Evolutionary conservation across 2,888 invertebrate species (phyloP).

Genomic region (Noctua janthina): DNA sequence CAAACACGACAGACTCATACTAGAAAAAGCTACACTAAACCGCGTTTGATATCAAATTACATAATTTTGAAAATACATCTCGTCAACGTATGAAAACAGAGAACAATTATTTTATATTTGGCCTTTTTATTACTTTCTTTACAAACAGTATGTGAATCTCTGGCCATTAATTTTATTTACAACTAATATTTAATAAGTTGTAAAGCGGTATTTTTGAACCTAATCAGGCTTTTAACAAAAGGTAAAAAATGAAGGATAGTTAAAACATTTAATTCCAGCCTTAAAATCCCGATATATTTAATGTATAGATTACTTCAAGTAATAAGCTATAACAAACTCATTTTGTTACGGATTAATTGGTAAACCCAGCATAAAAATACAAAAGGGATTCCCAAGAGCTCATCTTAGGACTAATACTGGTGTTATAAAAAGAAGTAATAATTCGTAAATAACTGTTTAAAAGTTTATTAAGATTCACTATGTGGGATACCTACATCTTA

Average conservation of each 20-base stretch:
- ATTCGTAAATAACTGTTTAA: not conserved
- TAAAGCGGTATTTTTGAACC: constrained; percentile 27
- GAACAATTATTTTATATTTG: not conserved
- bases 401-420: constrained; percentile 29
- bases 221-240: constrained; percentile 14
- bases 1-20: not conserved
- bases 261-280: not conserved
- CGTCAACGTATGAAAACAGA: not conserved
- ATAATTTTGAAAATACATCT: too few species aligned
- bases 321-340: not conserved
- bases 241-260: not conserved
- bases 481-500: not conserved
- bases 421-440: not conserved
- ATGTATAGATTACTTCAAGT: not conserved
- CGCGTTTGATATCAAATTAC: not conserved
- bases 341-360: not conserved
- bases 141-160: not conserved
- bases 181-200: not conserved
- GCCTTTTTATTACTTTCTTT: not conserved
- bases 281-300: not conserved
- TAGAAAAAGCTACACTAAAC: not conserved
- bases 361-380: not conserved
- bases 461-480: not conserved
- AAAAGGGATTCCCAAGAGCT: not conserved
- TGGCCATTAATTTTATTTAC: constrained; percentile 9